A percentile compares a stretch with the other conserved stretches of the same genome.
Evolutionary conservation across 2,888 invertebrate species (phyloP).

Genomic region (Synergus japonicus): DNA sequence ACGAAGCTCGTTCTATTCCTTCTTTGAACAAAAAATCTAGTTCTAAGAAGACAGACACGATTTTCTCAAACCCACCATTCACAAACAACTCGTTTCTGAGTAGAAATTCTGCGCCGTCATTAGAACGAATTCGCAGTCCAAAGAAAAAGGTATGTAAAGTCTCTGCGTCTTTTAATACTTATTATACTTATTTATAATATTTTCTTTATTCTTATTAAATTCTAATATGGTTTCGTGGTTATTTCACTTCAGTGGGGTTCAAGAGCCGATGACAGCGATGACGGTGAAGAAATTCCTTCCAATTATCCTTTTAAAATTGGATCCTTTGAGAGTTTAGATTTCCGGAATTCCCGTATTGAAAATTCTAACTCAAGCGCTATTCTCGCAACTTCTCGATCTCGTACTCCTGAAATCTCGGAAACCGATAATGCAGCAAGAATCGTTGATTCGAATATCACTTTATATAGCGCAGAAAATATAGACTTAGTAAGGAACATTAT

Average conservation of each 20-base stretch:
- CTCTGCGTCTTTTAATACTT: too few relatives aligned
- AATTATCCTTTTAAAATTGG: neutral
- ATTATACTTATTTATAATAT: too few relatives aligned
- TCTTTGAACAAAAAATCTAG: slow-evolving; percentile 1
- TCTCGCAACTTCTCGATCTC: slow-evolving; percentile 5
- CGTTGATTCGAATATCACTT: neutral
- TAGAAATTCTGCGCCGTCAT: neutral
- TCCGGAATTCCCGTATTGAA: slow-evolving; percentile 1
- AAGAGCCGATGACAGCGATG: neutral
- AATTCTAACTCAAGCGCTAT: neutral
- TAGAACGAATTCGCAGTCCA: slow-evolving; percentile 13
- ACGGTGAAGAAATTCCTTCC: neutral
- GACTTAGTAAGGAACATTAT: neutral
- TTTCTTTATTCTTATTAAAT: too few relatives aligned
- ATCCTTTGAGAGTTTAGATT: slow-evolving; percentile 5
- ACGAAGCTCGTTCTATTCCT: neutral
- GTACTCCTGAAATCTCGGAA: neutral
- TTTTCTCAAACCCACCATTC: neutral
- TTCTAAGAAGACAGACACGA: neutral
- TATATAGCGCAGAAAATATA: neutral
- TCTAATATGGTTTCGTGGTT: too few relatives aligned
- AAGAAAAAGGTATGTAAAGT: neutral
- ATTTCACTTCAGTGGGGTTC: neutral
- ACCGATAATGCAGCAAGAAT: neutral
- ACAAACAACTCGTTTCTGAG: neutral